Evolutionary conservation across 92 coral and sea anemone species (phyloP).

Genomic region (Nematostella vectensis): DNA sequence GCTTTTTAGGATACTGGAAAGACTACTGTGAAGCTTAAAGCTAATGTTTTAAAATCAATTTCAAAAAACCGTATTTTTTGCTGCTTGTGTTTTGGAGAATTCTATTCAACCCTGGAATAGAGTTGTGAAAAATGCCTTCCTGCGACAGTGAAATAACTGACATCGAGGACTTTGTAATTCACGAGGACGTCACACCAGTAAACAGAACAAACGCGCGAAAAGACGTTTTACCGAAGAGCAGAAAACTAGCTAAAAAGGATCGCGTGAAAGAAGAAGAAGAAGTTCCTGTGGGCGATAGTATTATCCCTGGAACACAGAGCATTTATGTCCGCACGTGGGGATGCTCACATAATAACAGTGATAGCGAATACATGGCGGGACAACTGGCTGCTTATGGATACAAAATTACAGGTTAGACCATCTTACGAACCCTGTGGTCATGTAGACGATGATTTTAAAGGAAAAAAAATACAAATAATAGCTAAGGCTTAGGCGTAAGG

Average conservation of each 20-base stretch:
- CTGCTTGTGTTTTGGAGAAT: no score
- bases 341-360: conserved; percentile 96
- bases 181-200: conserved; percentile 70
- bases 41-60: no score
- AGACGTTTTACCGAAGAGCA: conserved; percentile 58
- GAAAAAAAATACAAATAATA: not conserved
- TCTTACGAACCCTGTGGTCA: not conserved
- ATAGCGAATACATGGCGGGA: conserved; percentile 98
- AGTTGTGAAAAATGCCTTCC: no score
- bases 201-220: conserved; percentile 56
- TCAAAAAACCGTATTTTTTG: no score
- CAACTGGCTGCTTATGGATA: conserved; percentile 96
- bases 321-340: conserved; percentile 93
- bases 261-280: conserved; percentile 15
- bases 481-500: no score
- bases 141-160: conserved; percentile 71
- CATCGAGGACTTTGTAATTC: conserved; percentile 83
- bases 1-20: no score
- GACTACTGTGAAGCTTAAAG: no score
- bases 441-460: no score
- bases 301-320: conserved; percentile 95
- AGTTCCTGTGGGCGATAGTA: conserved; percentile 66
- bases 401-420: conserved; percentile 79
- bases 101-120: no score
- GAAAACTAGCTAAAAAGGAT: not conserved